These are phyloP conservation scores for Paracanthobrama guichenoti DNA, from an alignment of 2,113 vertebrate genomes.

Conservation along the genomic window DNA sequence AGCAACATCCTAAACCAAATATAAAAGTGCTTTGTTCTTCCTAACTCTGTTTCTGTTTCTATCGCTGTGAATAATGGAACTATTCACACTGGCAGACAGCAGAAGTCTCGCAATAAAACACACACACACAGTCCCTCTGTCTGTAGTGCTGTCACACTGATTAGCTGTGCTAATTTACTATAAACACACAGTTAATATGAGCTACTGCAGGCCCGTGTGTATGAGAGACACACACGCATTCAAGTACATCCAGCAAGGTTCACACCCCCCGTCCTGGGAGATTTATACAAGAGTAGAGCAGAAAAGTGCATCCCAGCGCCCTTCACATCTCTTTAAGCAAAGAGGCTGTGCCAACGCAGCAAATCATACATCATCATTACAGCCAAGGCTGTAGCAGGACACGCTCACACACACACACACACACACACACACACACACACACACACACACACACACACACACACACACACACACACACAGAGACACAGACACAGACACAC, in stretches of 20 bases:
- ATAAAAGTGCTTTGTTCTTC: slow-evolving; percentile 32
- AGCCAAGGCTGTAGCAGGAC: slow-evolving; percentile 30
- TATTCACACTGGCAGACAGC: slow-evolving; percentile 35
- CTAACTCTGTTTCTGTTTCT: slow-evolving; percentile 20
- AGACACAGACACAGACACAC: slow-evolving; percentile 10
- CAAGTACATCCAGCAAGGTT: slow-evolving; percentile 19
- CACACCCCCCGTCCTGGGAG: slow-evolving; percentile 31
- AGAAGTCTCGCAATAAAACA: slow-evolving; percentile 22
- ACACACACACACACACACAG: slow-evolving; percentile 26
- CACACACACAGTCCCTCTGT: slow-evolving; percentile 27
- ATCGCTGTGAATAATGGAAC: slow-evolving; percentile 34
- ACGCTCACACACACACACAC: not conserved
- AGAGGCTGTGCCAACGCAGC: slow-evolving; percentile 37
- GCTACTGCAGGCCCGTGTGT: slow-evolving; percentile 28
- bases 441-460: slow-evolving; percentile 17
- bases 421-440: not conserved
- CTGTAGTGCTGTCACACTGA: not conserved
- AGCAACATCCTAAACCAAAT: not conserved
- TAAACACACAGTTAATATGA: slow-evolving; percentile 41
- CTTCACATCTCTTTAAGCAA: slow-evolving; percentile 56
- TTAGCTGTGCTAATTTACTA: slow-evolving; percentile 45
- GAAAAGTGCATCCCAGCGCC: slow-evolving; percentile 46
- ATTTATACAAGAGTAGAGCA: slow-evolving; percentile 30
- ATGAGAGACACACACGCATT: not conserved
- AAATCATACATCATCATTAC: slow-evolving; percentile 56